Percentiles rank a stretch among this genome's conserved stretches.
Evolutionary conservation across 1,140 invertebrate species (phyloP).

Genomic region (Pseudachorutes palmiensis): DNA sequence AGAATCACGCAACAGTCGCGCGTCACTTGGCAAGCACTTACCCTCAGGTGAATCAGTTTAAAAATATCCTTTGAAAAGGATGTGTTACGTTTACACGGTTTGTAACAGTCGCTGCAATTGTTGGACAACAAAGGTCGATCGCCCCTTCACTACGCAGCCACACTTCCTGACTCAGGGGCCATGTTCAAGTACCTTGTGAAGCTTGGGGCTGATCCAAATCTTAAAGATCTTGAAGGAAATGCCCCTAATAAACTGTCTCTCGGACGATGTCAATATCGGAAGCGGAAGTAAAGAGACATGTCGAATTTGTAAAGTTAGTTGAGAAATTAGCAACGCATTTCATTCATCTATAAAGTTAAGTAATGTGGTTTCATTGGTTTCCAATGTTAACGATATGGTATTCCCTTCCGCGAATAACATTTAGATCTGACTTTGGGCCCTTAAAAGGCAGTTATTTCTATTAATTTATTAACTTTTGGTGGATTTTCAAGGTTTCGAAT

Average conservation of each 20-base stretch:
- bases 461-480: no score
- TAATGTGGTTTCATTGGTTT: no score
- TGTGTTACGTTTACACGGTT: constrained; percentile 36
- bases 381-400: no score
- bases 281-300: background rate
- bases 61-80: constrained; percentile 47
- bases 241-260: constrained; percentile 43
- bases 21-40: constrained; percentile 24
- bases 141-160: constrained; percentile 82
- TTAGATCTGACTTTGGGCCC: no score
- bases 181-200: constrained; percentile 77
- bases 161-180: constrained; percentile 73
- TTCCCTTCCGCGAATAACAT: no score
- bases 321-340: no score
- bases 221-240: constrained; percentile 56
- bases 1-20: constrained; percentile 22
- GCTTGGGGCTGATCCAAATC: constrained; percentile 70
- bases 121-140: constrained; percentile 71
- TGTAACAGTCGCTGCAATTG: constrained; percentile 31
- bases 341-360: no score
- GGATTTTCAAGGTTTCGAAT: no score
- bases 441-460: no score
- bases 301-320: no score
- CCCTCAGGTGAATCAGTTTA: constrained; percentile 33
- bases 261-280: background rate